A percentile compares a stretch with the other conserved stretches of the same genome.
phyloP scores from a whole-genome alignment of 2,113 vertebrate species.

The Pluvianellus socialis region DNA sequence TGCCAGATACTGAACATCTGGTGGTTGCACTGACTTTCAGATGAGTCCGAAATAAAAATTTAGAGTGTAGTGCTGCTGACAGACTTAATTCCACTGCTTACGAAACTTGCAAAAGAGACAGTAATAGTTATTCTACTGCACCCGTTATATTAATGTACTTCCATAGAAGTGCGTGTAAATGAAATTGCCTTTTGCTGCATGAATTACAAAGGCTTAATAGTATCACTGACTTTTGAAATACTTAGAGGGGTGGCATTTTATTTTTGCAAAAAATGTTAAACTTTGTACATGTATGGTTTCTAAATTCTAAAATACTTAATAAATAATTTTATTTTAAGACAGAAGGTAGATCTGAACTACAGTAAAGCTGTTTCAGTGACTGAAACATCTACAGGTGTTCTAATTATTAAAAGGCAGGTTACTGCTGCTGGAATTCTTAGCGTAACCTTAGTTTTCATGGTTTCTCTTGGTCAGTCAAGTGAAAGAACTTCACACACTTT shows the following conservation, averaged over 20 bases:
- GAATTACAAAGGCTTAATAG: not conserved
- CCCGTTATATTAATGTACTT: not conserved
- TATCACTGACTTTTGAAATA: not conserved
- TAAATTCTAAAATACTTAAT: not conserved
- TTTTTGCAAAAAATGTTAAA: not conserved
- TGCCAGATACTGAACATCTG: not conserved
- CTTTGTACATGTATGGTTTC: not conserved
- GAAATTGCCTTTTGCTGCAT: not conserved
- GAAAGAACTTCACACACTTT: not conserved
- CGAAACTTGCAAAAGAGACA: not conserved
- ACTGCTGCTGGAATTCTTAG: not conserved
- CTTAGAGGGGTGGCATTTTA: too few species aligned
- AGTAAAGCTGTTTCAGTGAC: not conserved
- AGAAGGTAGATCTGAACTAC: not conserved
- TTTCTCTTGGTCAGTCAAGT: not conserved
- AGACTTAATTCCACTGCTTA: not conserved
- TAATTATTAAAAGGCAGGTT: not conserved
- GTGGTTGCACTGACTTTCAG: not conserved
- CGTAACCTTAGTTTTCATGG: not conserved
- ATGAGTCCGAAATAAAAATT: not conserved
- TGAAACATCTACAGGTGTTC: not conserved
- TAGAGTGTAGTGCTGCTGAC: not conserved
- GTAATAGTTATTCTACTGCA: not conserved
- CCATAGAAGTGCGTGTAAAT: fast-evolving
- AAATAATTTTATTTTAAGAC: not conserved